Evolutionary conservation across 2,113 vertebrate genomes (phyloP).

Genomic region (Mungos mungo): DNA sequence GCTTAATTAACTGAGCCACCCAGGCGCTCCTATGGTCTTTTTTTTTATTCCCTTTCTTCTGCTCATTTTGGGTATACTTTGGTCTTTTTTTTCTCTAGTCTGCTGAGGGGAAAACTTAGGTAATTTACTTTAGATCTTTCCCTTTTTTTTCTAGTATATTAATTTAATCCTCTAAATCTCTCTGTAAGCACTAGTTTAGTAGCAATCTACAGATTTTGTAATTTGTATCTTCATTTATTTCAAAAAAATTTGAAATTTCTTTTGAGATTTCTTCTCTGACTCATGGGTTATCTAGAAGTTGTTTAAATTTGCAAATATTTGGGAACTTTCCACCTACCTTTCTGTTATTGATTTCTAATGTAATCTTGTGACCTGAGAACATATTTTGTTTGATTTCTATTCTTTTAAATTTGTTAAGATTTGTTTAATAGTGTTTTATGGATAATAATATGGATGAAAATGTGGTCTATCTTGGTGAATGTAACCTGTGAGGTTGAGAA

Average conservation of each 20-base stretch:
- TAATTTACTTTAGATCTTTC: not conserved
- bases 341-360: not conserved
- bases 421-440: not conserved
- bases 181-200: not conserved
- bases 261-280: not conserved
- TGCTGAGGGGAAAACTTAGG: not conserved
- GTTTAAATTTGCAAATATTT: not conserved
- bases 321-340: not conserved
- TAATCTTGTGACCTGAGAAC: not conserved
- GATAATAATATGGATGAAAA: not conserved
- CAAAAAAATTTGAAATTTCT: not conserved
- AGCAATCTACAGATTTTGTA: not conserved
- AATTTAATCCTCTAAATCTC: not conserved
- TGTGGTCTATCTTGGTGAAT: not conserved
- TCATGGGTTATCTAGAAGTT: not conserved
- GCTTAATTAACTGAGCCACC: too few relatives aligned
- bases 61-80: not conserved
- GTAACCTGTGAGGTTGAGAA: not conserved
- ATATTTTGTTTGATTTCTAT: not conserved
- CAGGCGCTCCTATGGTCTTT: too few relatives aligned
- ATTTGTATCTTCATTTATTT: not conserved
- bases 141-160: not conserved
- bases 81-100: not conserved
- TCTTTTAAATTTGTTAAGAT: not conserved
- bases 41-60: not conserved